A percentile compares a stretch with the other conserved stretches of the same genome.
phyloP scores from a whole-genome alignment of 37 sponge, comb jelly and placozoan genomes.

The Geodia barretti region DNA sequence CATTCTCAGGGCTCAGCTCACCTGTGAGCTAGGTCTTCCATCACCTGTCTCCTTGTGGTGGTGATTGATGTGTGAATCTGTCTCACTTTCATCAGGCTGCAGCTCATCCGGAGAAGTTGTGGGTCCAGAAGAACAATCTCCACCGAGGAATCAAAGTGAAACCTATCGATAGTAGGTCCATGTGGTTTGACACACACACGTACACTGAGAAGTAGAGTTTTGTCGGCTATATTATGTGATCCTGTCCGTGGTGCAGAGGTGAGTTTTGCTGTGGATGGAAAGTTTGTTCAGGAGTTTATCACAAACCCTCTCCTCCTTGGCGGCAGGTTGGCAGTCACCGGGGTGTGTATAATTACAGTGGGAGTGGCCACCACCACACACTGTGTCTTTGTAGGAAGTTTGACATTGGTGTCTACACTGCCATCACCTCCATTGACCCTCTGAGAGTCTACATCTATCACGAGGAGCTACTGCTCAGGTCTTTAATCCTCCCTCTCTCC shows the following conservation, averaged over 20 bases:
- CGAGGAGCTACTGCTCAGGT: slow-evolving; percentile 73
- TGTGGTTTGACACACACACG: no score
- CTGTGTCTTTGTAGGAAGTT: slow-evolving; percentile 56
- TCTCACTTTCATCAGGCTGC: no score
- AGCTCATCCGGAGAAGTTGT: slow-evolving; percentile 55
- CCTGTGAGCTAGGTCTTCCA: background rate
- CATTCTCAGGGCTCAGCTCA: no score
- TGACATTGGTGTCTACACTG: slow-evolving; percentile 78
- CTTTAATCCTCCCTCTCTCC: background rate
- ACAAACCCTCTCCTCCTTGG: slow-evolving; percentile 69
- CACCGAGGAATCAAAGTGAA: slow-evolving; percentile 68
- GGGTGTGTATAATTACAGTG: background rate
- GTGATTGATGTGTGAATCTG: no score
- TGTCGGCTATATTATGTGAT: no score
- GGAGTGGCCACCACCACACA: background rate
- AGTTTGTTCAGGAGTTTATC: slow-evolving; percentile 76
- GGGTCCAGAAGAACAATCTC: slow-evolving; percentile 68
- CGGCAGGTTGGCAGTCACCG: slow-evolving; percentile 48
- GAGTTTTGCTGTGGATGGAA: background rate
- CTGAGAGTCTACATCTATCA: slow-evolving; percentile 73
- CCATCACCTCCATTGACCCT: slow-evolving; percentile 70
- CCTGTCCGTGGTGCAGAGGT: slow-evolving; percentile 4
- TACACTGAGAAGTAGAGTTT: no score
- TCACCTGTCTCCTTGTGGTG: background rate
- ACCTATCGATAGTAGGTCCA: slow-evolving; percentile 26